Evolutionary conservation across 1,140 invertebrate species (phyloP).

Genomic region (Drosophila varians): DNA sequence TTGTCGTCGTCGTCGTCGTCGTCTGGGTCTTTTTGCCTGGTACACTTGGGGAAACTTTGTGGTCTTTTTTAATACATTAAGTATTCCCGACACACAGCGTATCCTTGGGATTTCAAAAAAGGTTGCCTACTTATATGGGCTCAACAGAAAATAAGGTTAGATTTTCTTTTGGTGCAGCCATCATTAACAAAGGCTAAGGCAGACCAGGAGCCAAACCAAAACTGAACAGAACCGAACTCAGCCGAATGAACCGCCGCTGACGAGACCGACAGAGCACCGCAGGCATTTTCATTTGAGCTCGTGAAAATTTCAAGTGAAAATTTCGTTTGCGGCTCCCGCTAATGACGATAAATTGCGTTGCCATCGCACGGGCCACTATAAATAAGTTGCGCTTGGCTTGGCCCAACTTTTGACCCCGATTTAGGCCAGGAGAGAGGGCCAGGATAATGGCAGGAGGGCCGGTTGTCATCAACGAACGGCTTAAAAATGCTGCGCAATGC

Average conservation of each 20-base stretch:
- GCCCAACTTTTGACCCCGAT: slow-evolving; percentile 28
- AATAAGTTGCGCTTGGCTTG: slow-evolving; percentile 68
- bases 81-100: no score
- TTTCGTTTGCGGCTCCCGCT: slow-evolving; percentile 58
- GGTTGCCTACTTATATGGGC: background rate
- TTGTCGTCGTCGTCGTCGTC: slow-evolving; percentile 52
- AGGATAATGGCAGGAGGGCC: background rate
- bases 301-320: slow-evolving; percentile 78
- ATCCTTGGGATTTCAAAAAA: background rate
- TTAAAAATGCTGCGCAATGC: slow-evolving; percentile 47
- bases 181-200: slow-evolving; percentile 52
- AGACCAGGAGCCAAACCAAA: slow-evolving; percentile 1
- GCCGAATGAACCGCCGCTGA: slow-evolving; percentile 20
- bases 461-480: slow-evolving; percentile 33
- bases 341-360: slow-evolving; percentile 79
- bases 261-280: slow-evolving; percentile 45
- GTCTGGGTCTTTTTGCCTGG: slow-evolving; percentile 5
- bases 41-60: slow-evolving; percentile 8
- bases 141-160: no score
- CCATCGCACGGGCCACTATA: slow-evolving; percentile 59
- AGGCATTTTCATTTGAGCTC: slow-evolving; percentile 71
- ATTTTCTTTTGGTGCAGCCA: background rate
- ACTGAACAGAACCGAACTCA: slow-evolving; percentile 7
- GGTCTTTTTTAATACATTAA: no score
- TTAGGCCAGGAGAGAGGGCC: slow-evolving; percentile 4